A percentile compares a stretch with the other conserved stretches of the same genome.
phyloP scores from a whole-genome alignment of 2,797 vertebrate species.

The Lophius americanus region DNA sequence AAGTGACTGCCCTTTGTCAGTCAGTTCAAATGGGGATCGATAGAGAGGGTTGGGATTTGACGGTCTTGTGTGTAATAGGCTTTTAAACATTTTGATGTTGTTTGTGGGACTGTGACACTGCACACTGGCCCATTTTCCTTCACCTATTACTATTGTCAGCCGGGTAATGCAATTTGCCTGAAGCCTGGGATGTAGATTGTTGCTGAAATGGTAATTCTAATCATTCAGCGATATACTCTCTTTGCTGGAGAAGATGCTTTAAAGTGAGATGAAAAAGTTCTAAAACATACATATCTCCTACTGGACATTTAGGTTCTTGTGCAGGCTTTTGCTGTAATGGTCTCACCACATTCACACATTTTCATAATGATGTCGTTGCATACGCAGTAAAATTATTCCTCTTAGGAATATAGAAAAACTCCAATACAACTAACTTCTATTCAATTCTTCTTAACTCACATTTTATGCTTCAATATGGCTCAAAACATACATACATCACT shows the following conservation, averaged over 20 bases:
- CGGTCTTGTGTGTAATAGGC: slow-evolving; percentile 20
- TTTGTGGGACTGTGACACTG: slow-evolving; percentile 39
- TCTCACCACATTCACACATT: slow-evolving; percentile 13
- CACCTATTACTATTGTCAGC: slow-evolving; percentile 48
- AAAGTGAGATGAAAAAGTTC: slow-evolving; percentile 11
- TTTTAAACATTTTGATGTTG: slow-evolving; percentile 43
- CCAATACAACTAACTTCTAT: background rate
- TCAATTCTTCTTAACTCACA: too few species aligned
- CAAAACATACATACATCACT: background rate
- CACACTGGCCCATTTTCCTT: slow-evolving; percentile 37
- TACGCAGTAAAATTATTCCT: background rate
- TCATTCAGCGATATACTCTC: slow-evolving; percentile 17
- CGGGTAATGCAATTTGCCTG: slow-evolving; percentile 27
- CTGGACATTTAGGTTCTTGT: slow-evolving; percentile 7
- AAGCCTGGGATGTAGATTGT: slow-evolving; percentile 33
- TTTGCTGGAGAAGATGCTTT: slow-evolving; percentile 14
- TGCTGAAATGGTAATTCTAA: slow-evolving; percentile 24
- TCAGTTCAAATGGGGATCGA: slow-evolving; percentile 19
- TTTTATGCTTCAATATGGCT: too few species aligned
- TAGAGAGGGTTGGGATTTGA: slow-evolving; percentile 33
- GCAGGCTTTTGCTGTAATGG: slow-evolving; percentile 3
- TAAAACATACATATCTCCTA: background rate
- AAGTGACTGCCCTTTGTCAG: slow-evolving; percentile 28
- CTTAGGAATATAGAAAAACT: slow-evolving; percentile 8
- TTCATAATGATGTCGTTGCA: slow-evolving; percentile 16